Evolutionary conservation across 2,888 invertebrate species (phyloP).

Genomic region (Hypomecis atomaria): DNA sequence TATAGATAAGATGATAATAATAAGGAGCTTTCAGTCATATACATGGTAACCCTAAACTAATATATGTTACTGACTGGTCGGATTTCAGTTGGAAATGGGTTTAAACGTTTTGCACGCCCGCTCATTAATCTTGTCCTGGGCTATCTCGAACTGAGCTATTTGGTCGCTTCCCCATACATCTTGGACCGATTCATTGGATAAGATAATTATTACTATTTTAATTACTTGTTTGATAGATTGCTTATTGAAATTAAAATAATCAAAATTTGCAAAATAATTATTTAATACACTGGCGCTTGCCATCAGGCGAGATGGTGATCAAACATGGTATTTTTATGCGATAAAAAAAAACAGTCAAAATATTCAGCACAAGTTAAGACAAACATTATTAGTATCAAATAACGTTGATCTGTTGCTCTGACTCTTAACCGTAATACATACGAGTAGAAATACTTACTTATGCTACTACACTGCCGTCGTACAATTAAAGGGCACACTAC

Average conservation of each 20-base stretch:
- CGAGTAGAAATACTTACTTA: no score
- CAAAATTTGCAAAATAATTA: no score
- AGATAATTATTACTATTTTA: slow-evolving; percentile 18
- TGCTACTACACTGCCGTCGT: no score
- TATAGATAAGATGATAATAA: neutral
- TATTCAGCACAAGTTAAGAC: no score
- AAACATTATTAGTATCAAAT: no score
- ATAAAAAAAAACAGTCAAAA: no score
- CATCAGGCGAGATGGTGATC: no score
- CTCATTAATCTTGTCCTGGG: slow-evolving; percentile 81
- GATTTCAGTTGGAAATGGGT: slow-evolving; percentile 82
- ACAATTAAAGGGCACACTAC: no score
- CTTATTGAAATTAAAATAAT: neutral
- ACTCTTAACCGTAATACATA: no score
- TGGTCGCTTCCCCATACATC: slow-evolving; percentile 53
- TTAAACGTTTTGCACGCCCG: slow-evolving; percentile 84
- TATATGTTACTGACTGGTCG: slow-evolving; percentile 84
- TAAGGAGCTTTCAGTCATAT: neutral
- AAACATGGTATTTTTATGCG: no score
- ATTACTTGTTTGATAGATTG: neutral
- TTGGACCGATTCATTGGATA: slow-evolving; percentile 22
- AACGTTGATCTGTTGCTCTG: no score
- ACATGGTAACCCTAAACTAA: slow-evolving; percentile 45
- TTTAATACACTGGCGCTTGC: no score
- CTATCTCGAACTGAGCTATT: slow-evolving; percentile 74